Evolutionary conservation across 1,140 invertebrate species (phyloP).

Genomic region (Sinella curviseta): DNA sequence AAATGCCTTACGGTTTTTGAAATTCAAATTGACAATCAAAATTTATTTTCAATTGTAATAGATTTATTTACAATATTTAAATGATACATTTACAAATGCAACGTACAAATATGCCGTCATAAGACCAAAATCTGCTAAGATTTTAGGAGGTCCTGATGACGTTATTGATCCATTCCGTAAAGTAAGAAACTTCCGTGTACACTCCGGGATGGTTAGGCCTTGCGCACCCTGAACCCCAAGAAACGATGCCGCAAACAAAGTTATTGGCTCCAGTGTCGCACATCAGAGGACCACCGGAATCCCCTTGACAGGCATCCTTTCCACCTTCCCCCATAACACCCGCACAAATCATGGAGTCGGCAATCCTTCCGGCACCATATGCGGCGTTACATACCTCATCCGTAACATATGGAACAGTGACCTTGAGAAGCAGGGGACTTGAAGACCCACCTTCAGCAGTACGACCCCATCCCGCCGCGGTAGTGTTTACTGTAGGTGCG

Average conservation of each 20-base stretch:
- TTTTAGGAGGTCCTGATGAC: background rate
- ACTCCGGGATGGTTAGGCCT: background rate
- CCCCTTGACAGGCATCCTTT: slow-evolving; percentile 21
- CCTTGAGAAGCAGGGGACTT: slow-evolving; percentile 53
- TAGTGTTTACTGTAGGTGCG: background rate
- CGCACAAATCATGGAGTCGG: slow-evolving; percentile 39
- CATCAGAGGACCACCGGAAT: slow-evolving; percentile 6
- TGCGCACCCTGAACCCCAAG: background rate
- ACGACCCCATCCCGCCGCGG: background rate
- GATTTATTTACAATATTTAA: too few relatives aligned
- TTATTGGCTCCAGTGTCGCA: too few relatives aligned
- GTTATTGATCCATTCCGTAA: background rate
- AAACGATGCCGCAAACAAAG: background rate
- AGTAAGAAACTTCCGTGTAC: background rate
- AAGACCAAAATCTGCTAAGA: too few relatives aligned
- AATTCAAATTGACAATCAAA: too few relatives aligned
- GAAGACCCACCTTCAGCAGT: background rate
- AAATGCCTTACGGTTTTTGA: too few relatives aligned
- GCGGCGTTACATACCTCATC: slow-evolving; percentile 50
- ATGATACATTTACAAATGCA: too few relatives aligned
- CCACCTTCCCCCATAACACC: background rate
- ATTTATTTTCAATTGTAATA: too few relatives aligned
- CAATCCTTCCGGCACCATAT: slow-evolving; percentile 50
- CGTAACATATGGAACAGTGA: slow-evolving; percentile 50
- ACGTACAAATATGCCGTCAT: too few relatives aligned